A percentile compares a stretch with the other conserved stretches of the same genome.
These are phyloP conservation scores for Drosophila tanythrix DNA, from an alignment of 2,888 invertebrate genomes.

Conservation along the genomic window DNA sequence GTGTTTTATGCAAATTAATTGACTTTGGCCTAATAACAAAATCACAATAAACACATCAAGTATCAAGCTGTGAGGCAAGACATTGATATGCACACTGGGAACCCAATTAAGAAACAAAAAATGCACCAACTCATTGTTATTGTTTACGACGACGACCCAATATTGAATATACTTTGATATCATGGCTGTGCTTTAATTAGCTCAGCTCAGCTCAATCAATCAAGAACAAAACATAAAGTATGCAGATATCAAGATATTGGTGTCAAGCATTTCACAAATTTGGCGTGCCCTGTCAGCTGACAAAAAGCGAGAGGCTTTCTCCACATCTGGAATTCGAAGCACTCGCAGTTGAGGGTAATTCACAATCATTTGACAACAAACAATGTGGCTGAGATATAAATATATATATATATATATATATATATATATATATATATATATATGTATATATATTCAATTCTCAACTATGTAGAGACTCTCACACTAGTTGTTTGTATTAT, in stretches of 20 bases:
- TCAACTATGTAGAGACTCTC: conserved; percentile 5
- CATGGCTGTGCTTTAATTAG: conserved; percentile 47
- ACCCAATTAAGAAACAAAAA: conserved; percentile 52
- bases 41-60: conserved; percentile 30
- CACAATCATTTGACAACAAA: conserved; percentile 18
- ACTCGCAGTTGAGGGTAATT: conserved; percentile 26
- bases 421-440: background rate
- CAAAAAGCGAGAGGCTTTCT: conserved; percentile 50
- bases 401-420: background rate
- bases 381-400: background rate
- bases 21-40: conserved; percentile 29
- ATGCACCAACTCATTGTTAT: conserved; percentile 35
- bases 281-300: conserved; percentile 25
- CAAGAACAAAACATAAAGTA: conserved; percentile 36
- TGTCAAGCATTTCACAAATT: conserved; percentile 52
- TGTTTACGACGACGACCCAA: conserved; percentile 20
- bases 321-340: conserved; percentile 42
- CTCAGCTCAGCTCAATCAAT: conserved; percentile 49
- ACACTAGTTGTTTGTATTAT: conserved; percentile 5
- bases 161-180: conserved; percentile 30
- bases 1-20: conserved; percentile 69
- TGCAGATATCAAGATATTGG: conserved; percentile 28
- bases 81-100: conserved; percentile 6
- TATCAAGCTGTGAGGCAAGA: conserved; percentile 14
- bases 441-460: background rate